phyloP scores from a whole-genome alignment of 1,140 invertebrate genomes.

The Hyposmocoma kahamanoa region DNA sequence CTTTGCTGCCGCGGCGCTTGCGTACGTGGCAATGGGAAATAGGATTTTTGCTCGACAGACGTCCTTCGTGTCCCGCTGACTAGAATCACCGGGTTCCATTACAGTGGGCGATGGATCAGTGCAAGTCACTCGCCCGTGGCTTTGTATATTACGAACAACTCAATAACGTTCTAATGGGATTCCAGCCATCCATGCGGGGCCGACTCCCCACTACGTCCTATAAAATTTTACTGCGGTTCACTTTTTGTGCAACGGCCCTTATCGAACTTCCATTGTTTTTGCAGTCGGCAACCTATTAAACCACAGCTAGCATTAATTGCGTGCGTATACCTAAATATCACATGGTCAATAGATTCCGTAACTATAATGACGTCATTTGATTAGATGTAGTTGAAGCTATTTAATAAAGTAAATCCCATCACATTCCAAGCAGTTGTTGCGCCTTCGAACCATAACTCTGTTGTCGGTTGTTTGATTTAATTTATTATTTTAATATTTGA shows the following conservation, averaged over 20 bases:
- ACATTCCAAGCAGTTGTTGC: too few species aligned
- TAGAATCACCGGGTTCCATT: constrained; percentile 23
- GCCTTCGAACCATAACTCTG: too few species aligned
- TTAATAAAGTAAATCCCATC: too few species aligned
- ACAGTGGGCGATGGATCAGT: constrained; percentile 40
- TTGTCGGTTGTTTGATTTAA: too few species aligned
- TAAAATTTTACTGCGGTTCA: constrained; percentile 29
- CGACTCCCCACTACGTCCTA: constrained; percentile 4
- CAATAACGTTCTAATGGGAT: constrained; percentile 62
- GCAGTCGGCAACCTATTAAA: constrained; percentile 27
- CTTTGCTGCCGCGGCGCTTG: background rate
- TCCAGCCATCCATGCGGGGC: constrained; percentile 18
- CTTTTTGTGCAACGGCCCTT: constrained; percentile 21
- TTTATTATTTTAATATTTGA: too few species aligned
- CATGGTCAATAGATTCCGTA: too few species aligned
- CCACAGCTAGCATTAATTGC: too few species aligned
- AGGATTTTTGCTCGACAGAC: constrained; percentile 8
- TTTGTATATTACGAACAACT: constrained; percentile 49
- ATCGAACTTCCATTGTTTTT: constrained; percentile 30
- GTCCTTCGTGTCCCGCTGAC: constrained; percentile 19
- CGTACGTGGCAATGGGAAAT: background rate
- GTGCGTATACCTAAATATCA: background rate
- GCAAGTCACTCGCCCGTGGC: constrained; percentile 33
- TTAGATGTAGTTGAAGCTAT: too few species aligned
- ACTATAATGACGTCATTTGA: too few species aligned